Conservation (phyloP, 2,888 invertebrate species). For the Gisinianus flammeolus region DNA sequence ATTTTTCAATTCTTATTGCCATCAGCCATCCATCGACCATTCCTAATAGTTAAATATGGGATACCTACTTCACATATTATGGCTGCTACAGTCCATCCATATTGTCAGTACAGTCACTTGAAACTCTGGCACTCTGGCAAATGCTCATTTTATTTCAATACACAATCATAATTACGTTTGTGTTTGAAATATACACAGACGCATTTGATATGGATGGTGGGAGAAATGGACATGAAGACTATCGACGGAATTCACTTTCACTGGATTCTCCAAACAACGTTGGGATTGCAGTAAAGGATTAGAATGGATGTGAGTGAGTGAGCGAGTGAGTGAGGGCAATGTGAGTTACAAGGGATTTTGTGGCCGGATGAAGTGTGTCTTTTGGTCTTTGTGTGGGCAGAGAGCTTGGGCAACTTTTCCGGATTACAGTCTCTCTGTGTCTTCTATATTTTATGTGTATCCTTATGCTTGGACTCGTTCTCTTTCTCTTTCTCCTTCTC, state of each 20-base stretch:
- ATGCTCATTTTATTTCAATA: too few species aligned
- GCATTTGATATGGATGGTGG: neutral
- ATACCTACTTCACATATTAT: too few species aligned
- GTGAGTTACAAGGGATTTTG: constrained; percentile 16
- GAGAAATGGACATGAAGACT: neutral
- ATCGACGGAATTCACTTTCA: neutral
- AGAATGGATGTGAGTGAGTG: constrained; percentile 18
- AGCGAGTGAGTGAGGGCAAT: neutral
- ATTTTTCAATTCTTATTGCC: neutral
- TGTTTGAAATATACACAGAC: neutral
- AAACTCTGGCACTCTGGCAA: neutral
- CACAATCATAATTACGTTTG: neutral
- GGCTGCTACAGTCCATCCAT: neutral
- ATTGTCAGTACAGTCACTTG: neutral
- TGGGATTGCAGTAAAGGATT: neutral
- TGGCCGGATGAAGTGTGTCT: constrained; percentile 14
- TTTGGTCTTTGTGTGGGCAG: neutral
- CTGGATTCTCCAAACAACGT: neutral
- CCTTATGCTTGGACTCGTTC: neutral
- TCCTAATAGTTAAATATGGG: too few species aligned
- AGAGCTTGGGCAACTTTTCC: neutral
- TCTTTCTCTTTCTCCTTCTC: too few species aligned
- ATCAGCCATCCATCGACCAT: too few species aligned
- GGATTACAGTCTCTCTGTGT: neutral
- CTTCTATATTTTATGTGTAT: neutral